These are phyloP conservation scores for Zygothrica quintamaculata DNA, from an alignment of 2,888 invertebrate species.

Conservation along the genomic window DNA sequence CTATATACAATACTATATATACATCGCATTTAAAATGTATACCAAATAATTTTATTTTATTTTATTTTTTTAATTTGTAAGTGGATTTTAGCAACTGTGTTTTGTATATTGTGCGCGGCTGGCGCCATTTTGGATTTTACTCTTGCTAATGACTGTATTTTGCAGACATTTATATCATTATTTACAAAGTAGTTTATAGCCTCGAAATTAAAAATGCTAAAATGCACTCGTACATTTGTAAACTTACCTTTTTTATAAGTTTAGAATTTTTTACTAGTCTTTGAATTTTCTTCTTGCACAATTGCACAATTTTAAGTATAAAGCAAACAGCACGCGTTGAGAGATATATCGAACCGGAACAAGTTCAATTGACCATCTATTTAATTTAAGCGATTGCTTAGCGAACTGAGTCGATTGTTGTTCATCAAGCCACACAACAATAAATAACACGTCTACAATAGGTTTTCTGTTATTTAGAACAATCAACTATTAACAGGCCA, in stretches of 20 bases:
- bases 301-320: constrained; percentile 36
- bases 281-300: constrained; percentile 17
- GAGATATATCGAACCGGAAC: constrained; percentile 23
- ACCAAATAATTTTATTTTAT: neutral
- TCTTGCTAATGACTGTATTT: constrained; percentile 14
- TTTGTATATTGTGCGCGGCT: constrained; percentile 40
- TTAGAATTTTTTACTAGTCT: constrained; percentile 23
- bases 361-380: neutral
- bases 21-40: neutral
- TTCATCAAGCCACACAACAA: constrained; percentile 8
- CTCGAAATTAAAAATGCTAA: no score
- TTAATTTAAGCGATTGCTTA: constrained; percentile 10
- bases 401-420: neutral
- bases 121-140: constrained; percentile 76
- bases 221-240: no score
- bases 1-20: neutral
- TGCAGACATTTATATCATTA: neutral
- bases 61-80: no score
- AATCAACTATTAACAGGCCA: constrained; percentile 6
- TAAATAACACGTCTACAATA: no score
- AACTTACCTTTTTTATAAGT: constrained; percentile 36
- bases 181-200: no score
- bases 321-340: constrained; percentile 39
- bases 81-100: no score
- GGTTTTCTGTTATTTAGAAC: no score